These are phyloP conservation scores for Rhea pennata DNA, from an alignment of 2,113 vertebrate genomes.

Conservation along the genomic window DNA sequence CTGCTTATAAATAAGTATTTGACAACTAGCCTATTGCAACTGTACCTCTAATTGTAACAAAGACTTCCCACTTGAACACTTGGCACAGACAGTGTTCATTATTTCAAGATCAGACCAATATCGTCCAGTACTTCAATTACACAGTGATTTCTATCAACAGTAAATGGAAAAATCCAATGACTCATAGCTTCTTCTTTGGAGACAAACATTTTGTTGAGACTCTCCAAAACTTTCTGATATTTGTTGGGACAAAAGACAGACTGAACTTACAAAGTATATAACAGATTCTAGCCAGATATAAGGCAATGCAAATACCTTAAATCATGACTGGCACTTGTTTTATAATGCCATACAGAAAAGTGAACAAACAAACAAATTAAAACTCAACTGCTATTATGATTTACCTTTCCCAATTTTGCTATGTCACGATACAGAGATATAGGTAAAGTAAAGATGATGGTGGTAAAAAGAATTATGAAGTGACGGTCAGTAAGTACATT, in stretches of 20 bases:
- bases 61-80: neutral
- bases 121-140: neutral
- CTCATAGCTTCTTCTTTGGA: neutral
- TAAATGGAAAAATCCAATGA: neutral
- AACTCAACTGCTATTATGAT: neutral
- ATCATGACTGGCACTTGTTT: neutral
- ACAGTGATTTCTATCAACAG: neutral
- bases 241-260: neutral
- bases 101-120: neutral
- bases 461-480: slow-evolving; percentile 88
- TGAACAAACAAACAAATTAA: neutral
- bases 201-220: neutral
- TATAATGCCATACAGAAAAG: neutral
- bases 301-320: neutral
- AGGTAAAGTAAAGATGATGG: slow-evolving; percentile 85
- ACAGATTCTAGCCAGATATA: neutral
- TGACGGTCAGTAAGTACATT: slow-evolving; percentile 84
- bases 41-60: neutral
- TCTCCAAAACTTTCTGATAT: neutral
- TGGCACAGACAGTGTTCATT: neutral
- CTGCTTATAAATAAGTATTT: too few relatives aligned
- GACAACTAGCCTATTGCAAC: neutral
- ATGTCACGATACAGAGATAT: slow-evolving; percentile 90
- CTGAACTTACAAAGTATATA: neutral
- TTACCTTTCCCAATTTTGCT: slow-evolving; percentile 92